phyloP scores from a whole-genome alignment of 1,140 invertebrate species.

The Melipona quadrifasciata region DNA sequence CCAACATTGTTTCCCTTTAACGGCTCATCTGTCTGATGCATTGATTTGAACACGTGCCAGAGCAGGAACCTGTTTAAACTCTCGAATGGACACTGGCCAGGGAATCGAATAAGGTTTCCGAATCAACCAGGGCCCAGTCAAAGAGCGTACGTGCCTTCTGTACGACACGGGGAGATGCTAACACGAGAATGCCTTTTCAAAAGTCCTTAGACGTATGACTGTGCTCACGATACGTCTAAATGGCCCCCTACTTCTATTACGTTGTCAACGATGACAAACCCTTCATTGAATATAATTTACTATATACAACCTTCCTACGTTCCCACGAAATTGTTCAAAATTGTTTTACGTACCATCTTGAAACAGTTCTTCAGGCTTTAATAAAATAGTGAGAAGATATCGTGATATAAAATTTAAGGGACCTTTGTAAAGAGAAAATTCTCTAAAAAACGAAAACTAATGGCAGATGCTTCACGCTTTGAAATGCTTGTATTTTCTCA shows the following conservation, averaged over 20 bases:
- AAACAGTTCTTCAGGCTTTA: too few species aligned
- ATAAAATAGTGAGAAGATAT: too few species aligned
- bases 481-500: too few species aligned
- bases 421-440: too few species aligned
- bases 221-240: conserved; percentile 20
- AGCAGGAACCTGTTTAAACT: not conserved
- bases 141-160: conserved; percentile 59
- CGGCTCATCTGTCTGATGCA: not conserved
- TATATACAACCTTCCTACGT: not conserved
- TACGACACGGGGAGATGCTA: not conserved
- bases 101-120: conserved; percentile 62
- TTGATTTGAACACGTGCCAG: not conserved
- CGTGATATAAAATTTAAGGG: too few species aligned
- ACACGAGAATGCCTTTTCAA: conserved; percentile 23
- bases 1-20: not conserved
- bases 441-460: too few species aligned
- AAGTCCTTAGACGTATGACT: conserved; percentile 40
- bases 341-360: not conserved
- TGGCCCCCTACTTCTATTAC: not conserved
- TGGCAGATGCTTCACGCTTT: too few species aligned
- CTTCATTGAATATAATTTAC: not conserved
- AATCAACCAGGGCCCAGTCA: conserved; percentile 60
- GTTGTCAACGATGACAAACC: not conserved
- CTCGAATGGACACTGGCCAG: conserved; percentile 38
- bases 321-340: not conserved